Percentiles rank a stretch among this genome's conserved stretches.
These are phyloP conservation scores for Stictocephala bisonia DNA, from an alignment of 2,888 invertebrate genomes.

Conservation along the genomic window DNA sequence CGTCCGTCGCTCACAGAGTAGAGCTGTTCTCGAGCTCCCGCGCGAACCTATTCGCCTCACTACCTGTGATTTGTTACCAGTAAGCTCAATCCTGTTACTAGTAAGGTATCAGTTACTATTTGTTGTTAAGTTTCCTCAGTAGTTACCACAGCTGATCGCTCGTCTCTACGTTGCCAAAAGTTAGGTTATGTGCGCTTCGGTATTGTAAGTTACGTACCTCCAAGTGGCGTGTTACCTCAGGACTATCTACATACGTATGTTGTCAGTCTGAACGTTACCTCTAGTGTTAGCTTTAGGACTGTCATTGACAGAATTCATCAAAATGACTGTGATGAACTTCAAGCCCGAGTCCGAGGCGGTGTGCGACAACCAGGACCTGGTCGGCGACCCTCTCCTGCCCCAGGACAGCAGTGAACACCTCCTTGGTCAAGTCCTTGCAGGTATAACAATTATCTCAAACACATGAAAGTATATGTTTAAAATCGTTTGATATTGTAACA, in stretches of 20 bases:
- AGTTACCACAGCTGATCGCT: background rate
- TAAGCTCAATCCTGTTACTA: conserved; percentile 2
- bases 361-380: conserved; percentile 39
- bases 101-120: background rate
- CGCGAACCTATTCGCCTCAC: background rate
- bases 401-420: conserved; percentile 69
- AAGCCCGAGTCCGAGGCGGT: conserved; percentile 42
- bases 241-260: no score
- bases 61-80: conserved; percentile 18
- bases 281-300: no score
- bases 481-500: no score
- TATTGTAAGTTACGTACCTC: no score
- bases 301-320: no score
- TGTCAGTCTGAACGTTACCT: no score
- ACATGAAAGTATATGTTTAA: no score
- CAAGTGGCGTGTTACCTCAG: no score
- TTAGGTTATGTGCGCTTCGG: conserved; percentile 25
- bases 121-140: background rate
- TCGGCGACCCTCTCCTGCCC: conserved; percentile 47
- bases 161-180: background rate
- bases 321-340: conserved; percentile 50
- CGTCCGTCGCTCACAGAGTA: background rate
- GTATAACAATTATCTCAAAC: conserved; percentile 64
- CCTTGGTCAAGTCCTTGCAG: conserved; percentile 70
- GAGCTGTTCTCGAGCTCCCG: no score